A percentile compares a stretch with the other conserved stretches of the same genome.
These are phyloP conservation scores for Cetonia aurata DNA, from an alignment of 2,888 invertebrate genomes.

Conservation along the genomic window DNA sequence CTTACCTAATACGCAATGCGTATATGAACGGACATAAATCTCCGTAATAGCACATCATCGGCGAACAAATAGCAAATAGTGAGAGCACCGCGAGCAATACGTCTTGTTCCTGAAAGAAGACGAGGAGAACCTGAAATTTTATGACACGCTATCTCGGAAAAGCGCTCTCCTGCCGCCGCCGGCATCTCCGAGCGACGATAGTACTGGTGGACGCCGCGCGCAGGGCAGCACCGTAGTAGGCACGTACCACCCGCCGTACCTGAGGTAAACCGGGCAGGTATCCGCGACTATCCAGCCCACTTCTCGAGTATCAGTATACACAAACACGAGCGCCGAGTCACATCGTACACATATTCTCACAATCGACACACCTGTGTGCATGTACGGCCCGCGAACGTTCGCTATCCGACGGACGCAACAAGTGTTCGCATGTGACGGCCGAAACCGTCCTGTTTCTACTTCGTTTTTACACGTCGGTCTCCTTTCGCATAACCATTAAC, in stretches of 20 bases:
- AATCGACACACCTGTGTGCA: constrained; percentile 52
- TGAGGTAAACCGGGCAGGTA: constrained; percentile 59
- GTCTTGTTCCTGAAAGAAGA: constrained; percentile 27
- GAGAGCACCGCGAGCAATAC: background rate
- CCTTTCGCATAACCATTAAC: background rate
- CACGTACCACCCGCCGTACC: constrained; percentile 52
- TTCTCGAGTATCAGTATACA: constrained; percentile 59
- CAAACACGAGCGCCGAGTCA: constrained; percentile 55
- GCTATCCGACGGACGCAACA: constrained; percentile 49
- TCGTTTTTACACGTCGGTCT: background rate
- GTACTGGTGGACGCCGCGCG: constrained; percentile 54
- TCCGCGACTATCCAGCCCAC: constrained; percentile 59
- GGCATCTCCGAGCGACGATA: constrained; percentile 45
- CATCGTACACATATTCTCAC: constrained; percentile 52
- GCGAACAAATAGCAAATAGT: constrained; percentile 21
- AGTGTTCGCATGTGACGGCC: constrained; percentile 45
- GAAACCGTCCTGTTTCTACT: constrained; percentile 1
- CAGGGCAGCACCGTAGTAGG: constrained; percentile 51
- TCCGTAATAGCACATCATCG: constrained; percentile 2
- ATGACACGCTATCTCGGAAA: constrained; percentile 23
- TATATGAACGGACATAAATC: constrained; percentile 10
- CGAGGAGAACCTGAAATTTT: constrained; percentile 29
- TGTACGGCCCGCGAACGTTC: constrained; percentile 42
- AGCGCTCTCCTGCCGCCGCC: constrained; percentile 18
- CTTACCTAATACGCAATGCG: too few species aligned